phyloP scores from a whole-genome alignment of 2,113 vertebrate species.

The Sigmodon hispidus region DNA sequence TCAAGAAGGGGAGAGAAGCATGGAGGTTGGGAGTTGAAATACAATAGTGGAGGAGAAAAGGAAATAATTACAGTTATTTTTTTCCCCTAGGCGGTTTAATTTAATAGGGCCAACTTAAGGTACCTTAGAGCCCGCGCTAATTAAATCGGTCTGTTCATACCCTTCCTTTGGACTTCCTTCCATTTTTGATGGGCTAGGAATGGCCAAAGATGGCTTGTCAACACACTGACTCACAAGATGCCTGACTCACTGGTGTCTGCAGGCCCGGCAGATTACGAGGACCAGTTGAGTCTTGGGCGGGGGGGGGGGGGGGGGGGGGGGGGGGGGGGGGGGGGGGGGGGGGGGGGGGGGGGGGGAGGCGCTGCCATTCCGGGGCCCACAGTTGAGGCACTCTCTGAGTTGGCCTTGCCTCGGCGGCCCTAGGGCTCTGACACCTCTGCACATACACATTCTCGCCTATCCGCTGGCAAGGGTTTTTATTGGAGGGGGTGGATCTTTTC shows the following conservation, averaged over 20 bases:
- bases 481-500: background rate
- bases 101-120: slow-evolving; percentile 70
- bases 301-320: background rate
- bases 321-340: slow-evolving; percentile 31
- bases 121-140: slow-evolving; percentile 76
- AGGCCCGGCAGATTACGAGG: slow-evolving; percentile 29
- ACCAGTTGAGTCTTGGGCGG: background rate
- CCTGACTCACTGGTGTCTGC: slow-evolving; percentile 71
- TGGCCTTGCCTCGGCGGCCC: background rate
- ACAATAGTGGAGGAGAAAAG: slow-evolving; percentile 63
- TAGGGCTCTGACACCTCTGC: background rate
- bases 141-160: slow-evolving; percentile 71
- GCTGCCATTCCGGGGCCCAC: background rate
- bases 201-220: slow-evolving; percentile 65
- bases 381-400: background rate
- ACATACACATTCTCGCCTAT: background rate
- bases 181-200: slow-evolving; percentile 67
- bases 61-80: slow-evolving; percentile 75
- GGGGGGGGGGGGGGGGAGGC: background rate
- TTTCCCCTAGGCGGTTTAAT: slow-evolving; percentile 74
- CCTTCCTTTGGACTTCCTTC: slow-evolving; percentile 69
- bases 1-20: slow-evolving; percentile 53
- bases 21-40: slow-evolving; percentile 60
- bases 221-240: slow-evolving; percentile 72
- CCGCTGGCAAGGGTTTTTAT: background rate